Percentiles rank a stretch among this genome's conserved stretches.
Conservation (phyloP, 2,888 invertebrate species). For the Diabrotica balteata region DNA sequence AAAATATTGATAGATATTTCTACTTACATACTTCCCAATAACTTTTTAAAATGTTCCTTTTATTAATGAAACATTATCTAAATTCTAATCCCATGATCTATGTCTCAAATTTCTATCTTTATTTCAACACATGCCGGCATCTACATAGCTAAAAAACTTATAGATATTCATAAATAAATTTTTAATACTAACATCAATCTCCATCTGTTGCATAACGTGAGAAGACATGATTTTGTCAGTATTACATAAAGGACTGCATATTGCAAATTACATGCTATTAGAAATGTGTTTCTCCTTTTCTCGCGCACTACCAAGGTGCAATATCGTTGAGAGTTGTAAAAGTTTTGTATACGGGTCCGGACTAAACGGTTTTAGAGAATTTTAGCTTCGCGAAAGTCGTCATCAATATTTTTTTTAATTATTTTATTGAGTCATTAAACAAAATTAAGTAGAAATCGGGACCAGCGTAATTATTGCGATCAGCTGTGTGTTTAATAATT, state of each 20-base stretch:
- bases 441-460: too few relatives aligned
- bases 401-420: too few relatives aligned
- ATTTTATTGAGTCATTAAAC: too few relatives aligned
- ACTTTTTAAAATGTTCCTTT: too few relatives aligned
- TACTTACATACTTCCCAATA: too few relatives aligned
- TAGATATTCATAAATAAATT: slow-evolving; percentile 20
- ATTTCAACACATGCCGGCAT: not conserved
- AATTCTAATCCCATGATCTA: too few relatives aligned
- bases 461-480: too few relatives aligned
- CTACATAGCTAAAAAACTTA: not conserved
- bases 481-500: too few relatives aligned
- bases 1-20: too few relatives aligned
- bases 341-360: not conserved
- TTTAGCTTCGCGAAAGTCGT: too few relatives aligned
- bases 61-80: too few relatives aligned
- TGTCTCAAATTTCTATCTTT: too few relatives aligned
- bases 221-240: slow-evolving; percentile 37
- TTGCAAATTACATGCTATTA: slow-evolving; percentile 36
- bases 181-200: slow-evolving; percentile 35
- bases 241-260: slow-evolving; percentile 38
- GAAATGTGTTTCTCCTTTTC: slow-evolving; percentile 32
- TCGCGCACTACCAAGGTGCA: slow-evolving; percentile 19
- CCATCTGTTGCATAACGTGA: slow-evolving; percentile 32
- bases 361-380: not conserved
- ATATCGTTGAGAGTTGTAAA: slow-evolving; percentile 11